phyloP scores from a whole-genome alignment of 2,113 vertebrate genomes.

The Rhinichthys klamathensis region DNA sequence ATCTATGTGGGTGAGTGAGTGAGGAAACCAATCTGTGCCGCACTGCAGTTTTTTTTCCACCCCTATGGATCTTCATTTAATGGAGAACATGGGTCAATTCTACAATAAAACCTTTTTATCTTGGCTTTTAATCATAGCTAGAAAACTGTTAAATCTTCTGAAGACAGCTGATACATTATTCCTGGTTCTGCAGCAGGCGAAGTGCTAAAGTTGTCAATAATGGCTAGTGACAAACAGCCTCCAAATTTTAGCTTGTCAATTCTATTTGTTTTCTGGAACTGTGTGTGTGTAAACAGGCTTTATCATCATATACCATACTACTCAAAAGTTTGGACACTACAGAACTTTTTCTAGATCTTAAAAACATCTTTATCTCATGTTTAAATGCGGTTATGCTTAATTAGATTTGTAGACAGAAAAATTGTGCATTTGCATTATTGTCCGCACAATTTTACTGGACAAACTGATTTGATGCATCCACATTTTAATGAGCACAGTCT shows the following conservation, averaged over 20 bases:
- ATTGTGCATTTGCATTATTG: neutral
- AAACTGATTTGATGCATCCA: neutral
- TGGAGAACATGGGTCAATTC: neutral
- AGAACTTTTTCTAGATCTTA: neutral
- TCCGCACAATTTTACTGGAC: neutral
- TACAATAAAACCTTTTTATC: conserved; percentile 26
- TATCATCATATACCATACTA: neutral
- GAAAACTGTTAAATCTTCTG: conserved; percentile 18
- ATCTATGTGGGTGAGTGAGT: conserved; percentile 1
- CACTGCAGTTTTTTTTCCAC: neutral
- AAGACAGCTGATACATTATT: neutral
- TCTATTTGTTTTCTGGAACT: neutral
- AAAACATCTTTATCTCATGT: neutral
- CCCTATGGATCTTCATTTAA: conserved; percentile 23
- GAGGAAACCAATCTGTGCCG: conserved; percentile 22
- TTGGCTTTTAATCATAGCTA: conserved; percentile 17
- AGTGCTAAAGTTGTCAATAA: conserved; percentile 4
- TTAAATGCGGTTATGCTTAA: neutral
- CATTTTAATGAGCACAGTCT: neutral
- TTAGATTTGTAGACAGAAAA: neutral
- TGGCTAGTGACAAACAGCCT: conserved; percentile 6
- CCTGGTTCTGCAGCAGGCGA: neutral
- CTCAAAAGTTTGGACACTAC: neutral
- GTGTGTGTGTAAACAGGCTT: neutral
- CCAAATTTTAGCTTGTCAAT: neutral